A percentile compares a stretch with the other conserved stretches of the same genome.
phyloP scores from a whole-genome alignment of 2,113 vertebrate species.

The Rana temporaria region DNA sequence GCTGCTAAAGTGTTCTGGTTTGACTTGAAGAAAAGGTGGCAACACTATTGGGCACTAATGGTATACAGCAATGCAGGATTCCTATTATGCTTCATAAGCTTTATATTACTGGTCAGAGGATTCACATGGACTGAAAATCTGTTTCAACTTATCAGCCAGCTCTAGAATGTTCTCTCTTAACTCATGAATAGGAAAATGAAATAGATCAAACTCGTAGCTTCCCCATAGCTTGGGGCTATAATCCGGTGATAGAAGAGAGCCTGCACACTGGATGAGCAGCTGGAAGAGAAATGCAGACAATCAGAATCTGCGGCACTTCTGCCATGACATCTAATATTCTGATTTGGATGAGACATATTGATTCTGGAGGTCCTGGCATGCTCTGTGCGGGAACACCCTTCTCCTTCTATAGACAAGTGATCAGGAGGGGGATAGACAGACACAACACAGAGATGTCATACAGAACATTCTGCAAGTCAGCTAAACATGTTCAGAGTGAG shows the following conservation, averaged over 20 bases:
- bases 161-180: conserved; percentile 20
- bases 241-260: conserved; percentile 26
- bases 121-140: not conserved
- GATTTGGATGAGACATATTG: conserved; percentile 39
- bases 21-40: too few species aligned
- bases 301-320: conserved; percentile 5
- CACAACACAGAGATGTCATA: not conserved
- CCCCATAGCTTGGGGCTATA: conserved; percentile 26
- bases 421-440: not conserved
- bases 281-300: conserved; percentile 8
- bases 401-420: not conserved
- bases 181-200: not conserved
- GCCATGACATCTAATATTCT: conserved; percentile 31
- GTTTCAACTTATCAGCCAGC: conserved; percentile 13
- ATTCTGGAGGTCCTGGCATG: not conserved
- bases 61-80: too few species aligned
- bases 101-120: too few species aligned
- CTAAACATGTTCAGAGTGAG: not conserved
- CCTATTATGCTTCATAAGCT: too few species aligned
- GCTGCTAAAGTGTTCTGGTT: too few species aligned
- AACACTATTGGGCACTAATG: too few species aligned
- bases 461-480: not conserved
- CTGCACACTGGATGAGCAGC: not conserved
- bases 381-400: not conserved
- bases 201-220: conserved; percentile 24